phyloP scores from a whole-genome alignment of 2,888 invertebrate species.

The Elegia similella region DNA sequence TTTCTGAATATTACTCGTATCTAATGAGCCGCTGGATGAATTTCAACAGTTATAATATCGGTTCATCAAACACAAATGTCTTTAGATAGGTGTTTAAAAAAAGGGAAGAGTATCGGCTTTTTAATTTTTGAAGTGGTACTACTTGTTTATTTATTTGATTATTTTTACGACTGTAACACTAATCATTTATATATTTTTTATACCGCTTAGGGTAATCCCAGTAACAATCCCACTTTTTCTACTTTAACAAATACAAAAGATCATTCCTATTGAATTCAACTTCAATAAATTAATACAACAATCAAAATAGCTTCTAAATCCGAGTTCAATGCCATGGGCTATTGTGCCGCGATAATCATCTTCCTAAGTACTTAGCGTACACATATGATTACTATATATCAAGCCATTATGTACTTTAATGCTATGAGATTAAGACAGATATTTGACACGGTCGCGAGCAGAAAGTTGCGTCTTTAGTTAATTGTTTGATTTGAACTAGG shows the following conservation, averaged over 20 bases:
- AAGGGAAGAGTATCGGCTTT: too few relatives aligned
- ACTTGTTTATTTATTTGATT: too few relatives aligned
- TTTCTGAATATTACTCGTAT: too few relatives aligned
- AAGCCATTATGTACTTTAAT: background rate
- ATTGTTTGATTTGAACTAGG: background rate
- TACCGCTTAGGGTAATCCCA: too few relatives aligned
- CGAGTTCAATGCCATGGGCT: conserved; percentile 24
- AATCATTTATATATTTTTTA: too few relatives aligned
- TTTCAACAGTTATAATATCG: too few relatives aligned
- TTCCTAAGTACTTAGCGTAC: conserved; percentile 21
- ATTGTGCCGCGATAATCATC: conserved; percentile 26
- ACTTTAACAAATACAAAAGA: background rate
- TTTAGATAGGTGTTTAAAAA: too few relatives aligned
- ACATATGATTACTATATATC: conserved; percentile 14
- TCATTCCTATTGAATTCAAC: background rate
- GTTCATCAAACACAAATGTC: too few relatives aligned
- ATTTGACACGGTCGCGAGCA: background rate
- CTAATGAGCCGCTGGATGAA: too few relatives aligned
- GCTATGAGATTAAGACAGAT: background rate
- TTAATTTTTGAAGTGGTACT: too few relatives aligned
- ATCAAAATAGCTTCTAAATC: background rate
- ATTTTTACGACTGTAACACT: too few relatives aligned
- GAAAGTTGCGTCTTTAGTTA: conserved; percentile 6
- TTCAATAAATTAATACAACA: conserved; percentile 4
- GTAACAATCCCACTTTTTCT: background rate